Base-by-base conservation (phyloP, 2,113 vertebrate genomes). In the Vidua chalybeata region DNA sequence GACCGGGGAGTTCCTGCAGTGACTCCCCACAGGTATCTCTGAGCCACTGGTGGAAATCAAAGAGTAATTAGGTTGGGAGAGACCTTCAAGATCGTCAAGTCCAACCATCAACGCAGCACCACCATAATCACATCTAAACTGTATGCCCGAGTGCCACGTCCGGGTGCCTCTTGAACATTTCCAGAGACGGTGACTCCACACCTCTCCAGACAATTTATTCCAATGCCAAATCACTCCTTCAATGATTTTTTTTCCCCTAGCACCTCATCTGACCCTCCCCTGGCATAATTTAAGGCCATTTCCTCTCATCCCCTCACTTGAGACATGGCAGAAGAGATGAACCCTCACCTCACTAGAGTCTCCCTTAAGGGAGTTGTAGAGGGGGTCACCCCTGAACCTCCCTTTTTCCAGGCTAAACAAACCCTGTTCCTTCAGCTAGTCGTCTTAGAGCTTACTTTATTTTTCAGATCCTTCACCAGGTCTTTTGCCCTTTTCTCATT, bases 1-100 rank as follows among this genome's bases (percentile, higher is more conserved):
- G 6, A 15, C 11, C 0, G 31, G 16, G 30, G 22, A 1, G 10
- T 51, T 33, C 15, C 21, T 22, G 28, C 15, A 0, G 19, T 4
- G 58, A 10, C 10, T 49, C 6, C 26, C 11, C 7, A 14, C 35
- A 12, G 49, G 39, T 33, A 8, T 21, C 11, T 5, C 26, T 3
- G 49, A 35, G 45, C 18, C 3, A 5, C 24, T 15, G 30, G 55
- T 21, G 62, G 48, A 45, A 61, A 19, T 52, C 27, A 33, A 17
- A 21, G 6, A 21, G 6, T 16, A 10, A 6, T 22, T 19, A 23
- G 46, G 18, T 33, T 62, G 55, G 33, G 46, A 45, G 64, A 24
- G n/a, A 63, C 41, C 5, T 54, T 69, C 28, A 33, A 23, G 10
- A 7, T 51, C 2, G 2, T 45, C 27, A 9, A 21, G 16, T 54